Evolutionary conservation across 2,888 invertebrate species (phyloP), one percentile per base, ranked within the genome.

Genomic region (Globia sparganii): DNA sequence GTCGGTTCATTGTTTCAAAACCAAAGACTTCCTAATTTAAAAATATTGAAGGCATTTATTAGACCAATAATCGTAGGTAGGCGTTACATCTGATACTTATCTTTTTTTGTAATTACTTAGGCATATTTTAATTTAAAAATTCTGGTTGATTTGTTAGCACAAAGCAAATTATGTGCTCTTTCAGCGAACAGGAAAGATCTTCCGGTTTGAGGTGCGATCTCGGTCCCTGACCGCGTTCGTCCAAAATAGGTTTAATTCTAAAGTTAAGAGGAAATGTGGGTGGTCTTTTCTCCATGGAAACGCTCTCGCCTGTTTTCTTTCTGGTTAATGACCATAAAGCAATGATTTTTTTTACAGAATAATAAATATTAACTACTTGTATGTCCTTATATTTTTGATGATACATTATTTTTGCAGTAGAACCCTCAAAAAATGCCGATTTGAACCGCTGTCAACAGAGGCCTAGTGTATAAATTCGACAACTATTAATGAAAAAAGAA

Each of bases 101-200:
- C 2, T 65, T 79, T 53, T 25, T 40, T 64, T 70, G 25, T 79
- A 58, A 74, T 40, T 25, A 53, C 25, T 53, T 25, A 25, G 13
- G 31, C 3, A 67, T 81, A 58, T 58, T 68, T 80, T 43, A 65
- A 73, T 43, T 53, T 31, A n/a, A 43, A 65, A 61, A 66, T 67
- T 66, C 18, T 67, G 18, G 28, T n/a, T 11, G 25, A 43, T 68
- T 68, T 64, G 31, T 74, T 13, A 18, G 40, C 56, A 67, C n/a
- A 75, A 74, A 74, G 62, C 15, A 34, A 74, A 62, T 81, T 74
- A 74, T 75, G 75, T 58, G 46, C 67, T 64, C 75, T 75, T 81
- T 75, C 62, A 58, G 67, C 46, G 46, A 75, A 75, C 75, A 58
- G 62, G 67, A 68, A 75, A 68, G 58, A 68, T 62, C 40, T 75